Conservation (phyloP, 2,113 vertebrate species). For the Microcebus ravelobensis region DNA sequence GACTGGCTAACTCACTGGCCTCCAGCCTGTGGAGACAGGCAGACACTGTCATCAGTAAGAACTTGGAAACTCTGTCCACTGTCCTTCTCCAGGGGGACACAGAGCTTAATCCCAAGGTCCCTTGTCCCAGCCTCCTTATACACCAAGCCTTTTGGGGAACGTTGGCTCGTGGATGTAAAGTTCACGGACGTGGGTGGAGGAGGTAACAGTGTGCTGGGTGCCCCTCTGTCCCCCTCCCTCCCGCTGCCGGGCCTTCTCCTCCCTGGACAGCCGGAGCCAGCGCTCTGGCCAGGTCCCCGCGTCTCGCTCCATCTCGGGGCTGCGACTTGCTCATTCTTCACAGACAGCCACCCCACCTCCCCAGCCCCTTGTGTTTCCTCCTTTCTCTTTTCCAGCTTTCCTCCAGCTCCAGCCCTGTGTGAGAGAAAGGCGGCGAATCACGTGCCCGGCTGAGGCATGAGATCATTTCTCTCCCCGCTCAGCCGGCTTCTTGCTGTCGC, state of each 20-base stretch:
- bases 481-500: conserved; percentile 74
- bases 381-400: conserved; percentile 51
- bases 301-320: fast-evolving
- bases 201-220: neutral
- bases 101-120: neutral
- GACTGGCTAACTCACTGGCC: conserved; percentile 30
- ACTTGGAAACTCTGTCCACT: neutral
- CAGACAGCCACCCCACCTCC: neutral
- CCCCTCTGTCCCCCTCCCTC: neutral
- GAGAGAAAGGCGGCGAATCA: conserved; percentile 44
- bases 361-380: neutral
- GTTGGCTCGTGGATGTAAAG: neutral
- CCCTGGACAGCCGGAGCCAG: neutral
- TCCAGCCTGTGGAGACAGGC: conserved; percentile 29
- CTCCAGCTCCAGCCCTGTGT: conserved; percentile 68
- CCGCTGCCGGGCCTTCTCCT: neutral
- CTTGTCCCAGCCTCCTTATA: neutral
- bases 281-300: neutral
- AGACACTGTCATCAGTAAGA: neutral
- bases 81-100: no score
- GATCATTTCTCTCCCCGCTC: conserved; percentile 81
- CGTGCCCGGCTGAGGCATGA: conserved; percentile 74
- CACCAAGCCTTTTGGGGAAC: neutral
- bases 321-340: conserved; percentile 56
- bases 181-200: fast-evolving